Conservation (phyloP, 2,113 vertebrate species). For the Phaetusa simplex region DNA sequence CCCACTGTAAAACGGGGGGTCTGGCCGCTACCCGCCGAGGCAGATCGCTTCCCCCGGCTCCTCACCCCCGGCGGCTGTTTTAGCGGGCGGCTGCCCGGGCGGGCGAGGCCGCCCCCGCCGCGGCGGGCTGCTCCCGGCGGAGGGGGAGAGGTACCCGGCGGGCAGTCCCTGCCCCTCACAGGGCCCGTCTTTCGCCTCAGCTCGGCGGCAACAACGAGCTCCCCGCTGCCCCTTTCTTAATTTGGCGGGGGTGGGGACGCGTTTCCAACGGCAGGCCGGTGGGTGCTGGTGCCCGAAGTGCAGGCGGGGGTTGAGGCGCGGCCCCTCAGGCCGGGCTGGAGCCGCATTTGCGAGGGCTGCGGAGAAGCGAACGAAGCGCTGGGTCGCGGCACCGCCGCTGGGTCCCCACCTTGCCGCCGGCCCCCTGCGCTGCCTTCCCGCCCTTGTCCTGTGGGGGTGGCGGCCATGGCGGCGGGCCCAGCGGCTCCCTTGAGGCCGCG, state of each 20-base stretch:
- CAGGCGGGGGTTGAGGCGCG: not conserved
- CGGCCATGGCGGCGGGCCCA: not conserved
- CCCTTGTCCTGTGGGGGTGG: not conserved
- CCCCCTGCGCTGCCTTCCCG: not conserved
- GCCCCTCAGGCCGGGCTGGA: not conserved
- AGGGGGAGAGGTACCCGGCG: not conserved
- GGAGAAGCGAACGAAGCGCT: not conserved
- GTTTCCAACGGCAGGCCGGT: too few relatives aligned
- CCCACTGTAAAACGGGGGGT: not conserved
- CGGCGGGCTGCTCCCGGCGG: not conserved
- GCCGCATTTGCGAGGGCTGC: not conserved
- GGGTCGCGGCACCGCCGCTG: not conserved
- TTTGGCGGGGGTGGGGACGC: not conserved
- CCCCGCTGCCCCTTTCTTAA: not conserved
- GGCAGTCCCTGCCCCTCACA: fast-evolving
- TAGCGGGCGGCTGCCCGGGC: not conserved
- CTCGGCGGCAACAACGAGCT: not conserved
- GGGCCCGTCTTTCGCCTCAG: not conserved
- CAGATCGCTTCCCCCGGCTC: not conserved
- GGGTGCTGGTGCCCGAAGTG: not conserved
- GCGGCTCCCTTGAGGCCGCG: not conserved
- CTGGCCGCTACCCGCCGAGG: too few relatives aligned
- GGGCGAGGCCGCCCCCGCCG: too few relatives aligned
- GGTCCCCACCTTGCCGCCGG: too few relatives aligned
- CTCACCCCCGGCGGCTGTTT: not conserved